Evolutionary conservation across 2,113 vertebrate genomes (phyloP).

Genomic region (Trichomycterus rosablanca): DNA sequence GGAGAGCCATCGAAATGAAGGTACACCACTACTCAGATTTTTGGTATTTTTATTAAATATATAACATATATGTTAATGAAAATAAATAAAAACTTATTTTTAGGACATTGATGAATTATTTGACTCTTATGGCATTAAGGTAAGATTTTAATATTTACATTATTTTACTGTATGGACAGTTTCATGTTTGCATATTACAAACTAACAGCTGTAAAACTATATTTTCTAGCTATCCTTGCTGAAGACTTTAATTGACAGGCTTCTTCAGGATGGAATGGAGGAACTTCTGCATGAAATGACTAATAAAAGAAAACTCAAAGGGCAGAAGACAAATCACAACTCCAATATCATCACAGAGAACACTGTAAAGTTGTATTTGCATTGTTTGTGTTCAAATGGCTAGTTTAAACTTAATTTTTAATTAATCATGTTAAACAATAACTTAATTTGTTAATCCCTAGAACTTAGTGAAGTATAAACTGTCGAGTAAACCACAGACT

Average conservation of each 20-base stretch:
- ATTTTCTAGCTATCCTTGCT: conserved; percentile 72
- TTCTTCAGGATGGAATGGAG: conserved; percentile 72
- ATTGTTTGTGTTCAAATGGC: background rate
- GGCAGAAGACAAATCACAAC: conserved; percentile 52
- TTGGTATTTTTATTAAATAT: background rate
- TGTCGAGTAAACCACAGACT: conserved; percentile 27
- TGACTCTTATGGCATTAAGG: conserved; percentile 81
- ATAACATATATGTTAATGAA: background rate
- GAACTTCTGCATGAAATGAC: conserved; percentile 60
- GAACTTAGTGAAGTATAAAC: conserved; percentile 51
- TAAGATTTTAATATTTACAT: conserved; percentile 32
- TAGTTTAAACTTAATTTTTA: background rate
- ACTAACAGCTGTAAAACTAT: conserved; percentile 30
- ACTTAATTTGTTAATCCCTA: conserved; percentile 36
- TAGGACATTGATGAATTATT: conserved; percentile 84
- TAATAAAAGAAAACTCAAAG: conserved; percentile 49
- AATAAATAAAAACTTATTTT: conserved; percentile 8
- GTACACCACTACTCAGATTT: conserved; percentile 43
- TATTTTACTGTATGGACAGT: too few relatives aligned
- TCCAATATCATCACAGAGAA: conserved; percentile 56
- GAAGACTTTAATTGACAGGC: conserved; percentile 72
- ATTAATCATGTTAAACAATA: background rate
- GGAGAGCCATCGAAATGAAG: conserved; percentile 64
- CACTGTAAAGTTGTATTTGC: conserved; percentile 44
- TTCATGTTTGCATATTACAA: background rate